These are phyloP conservation scores for Leptinotarsa peninsularis DNA, from an alignment of 2,888 invertebrate genomes.

Conservation along the genomic window DNA sequence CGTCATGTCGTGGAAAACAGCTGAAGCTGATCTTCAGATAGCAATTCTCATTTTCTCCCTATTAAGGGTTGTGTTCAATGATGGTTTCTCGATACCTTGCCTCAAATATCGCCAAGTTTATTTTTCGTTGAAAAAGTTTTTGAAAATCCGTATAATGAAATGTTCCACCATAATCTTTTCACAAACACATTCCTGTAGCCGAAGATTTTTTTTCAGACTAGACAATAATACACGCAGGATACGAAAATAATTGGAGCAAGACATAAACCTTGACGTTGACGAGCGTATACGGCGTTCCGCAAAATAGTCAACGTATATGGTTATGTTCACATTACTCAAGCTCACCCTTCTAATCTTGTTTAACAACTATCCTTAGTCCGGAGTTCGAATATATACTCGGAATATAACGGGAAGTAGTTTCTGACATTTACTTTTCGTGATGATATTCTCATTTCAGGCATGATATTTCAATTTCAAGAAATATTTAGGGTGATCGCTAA, in stretches of 20 bases:
- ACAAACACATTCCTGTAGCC: constrained; percentile 8
- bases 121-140: background rate
- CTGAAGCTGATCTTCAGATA: no score
- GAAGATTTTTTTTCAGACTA: background rate
- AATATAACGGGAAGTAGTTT: background rate
- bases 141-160: no score
- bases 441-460: no score
- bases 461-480: no score
- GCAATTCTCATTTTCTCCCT: no score
- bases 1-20: no score
- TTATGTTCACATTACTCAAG: background rate
- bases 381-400: background rate
- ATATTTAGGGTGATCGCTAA: no score
- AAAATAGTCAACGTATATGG: constrained; percentile 10
- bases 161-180: background rate
- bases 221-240: constrained; percentile 13
- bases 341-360: constrained; percentile 3
- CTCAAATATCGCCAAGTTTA: background rate
- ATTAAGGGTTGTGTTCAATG: background rate
- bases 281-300: background rate
- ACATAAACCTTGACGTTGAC: constrained; percentile 27
- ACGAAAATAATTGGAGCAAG: constrained; percentile 24
- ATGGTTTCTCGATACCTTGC: no score
- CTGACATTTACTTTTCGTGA: no score
- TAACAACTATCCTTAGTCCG: no score